A percentile compares a stretch with the other conserved stretches of the same genome.
These are phyloP conservation scores for Drosophila sproati DNA, from an alignment of 1,140 invertebrate species.

Conservation along the genomic window DNA sequence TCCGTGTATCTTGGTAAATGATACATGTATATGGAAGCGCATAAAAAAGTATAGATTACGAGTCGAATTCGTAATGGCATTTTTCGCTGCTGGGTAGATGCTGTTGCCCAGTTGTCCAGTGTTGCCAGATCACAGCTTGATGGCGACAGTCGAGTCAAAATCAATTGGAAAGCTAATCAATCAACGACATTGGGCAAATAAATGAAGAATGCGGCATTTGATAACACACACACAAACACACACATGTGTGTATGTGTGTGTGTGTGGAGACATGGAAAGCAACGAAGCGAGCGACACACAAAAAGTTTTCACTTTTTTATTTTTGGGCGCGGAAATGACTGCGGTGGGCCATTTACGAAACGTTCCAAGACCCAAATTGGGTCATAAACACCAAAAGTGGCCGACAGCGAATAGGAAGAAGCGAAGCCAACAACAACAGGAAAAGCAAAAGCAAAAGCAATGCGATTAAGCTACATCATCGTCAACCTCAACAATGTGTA, in stretches of 20 bases:
- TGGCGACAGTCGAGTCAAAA: constrained; percentile 17
- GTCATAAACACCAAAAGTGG: constrained; percentile 54
- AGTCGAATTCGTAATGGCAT: not conserved
- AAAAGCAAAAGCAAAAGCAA: constrained; percentile 24
- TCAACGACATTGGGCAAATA: constrained; percentile 57
- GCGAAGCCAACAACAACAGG: constrained; percentile 18
- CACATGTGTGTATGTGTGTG: not conserved
- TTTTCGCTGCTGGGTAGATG: constrained; percentile 11
- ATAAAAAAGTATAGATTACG: too few species aligned
- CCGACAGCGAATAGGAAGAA: constrained; percentile 17
- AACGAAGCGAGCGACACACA: constrained; percentile 20
- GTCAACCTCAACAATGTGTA: constrained; percentile 29
- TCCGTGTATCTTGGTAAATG: too few species aligned
- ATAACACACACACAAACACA: constrained; percentile 42
- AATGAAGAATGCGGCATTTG: constrained; percentile 65
- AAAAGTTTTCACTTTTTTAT: constrained; percentile 74
- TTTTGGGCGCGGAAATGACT: constrained; percentile 68
- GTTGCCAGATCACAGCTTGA: constrained; percentile 38
- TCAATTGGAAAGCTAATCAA: constrained; percentile 62
- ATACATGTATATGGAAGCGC: too few species aligned
- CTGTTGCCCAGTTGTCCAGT: constrained; percentile 1
- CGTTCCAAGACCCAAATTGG: constrained; percentile 51
- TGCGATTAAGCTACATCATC: constrained; percentile 63
- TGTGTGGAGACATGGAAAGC: constrained; percentile 10
- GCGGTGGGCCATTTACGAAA: constrained; percentile 35